Percentiles rank a stretch among this genome's conserved stretches.
Conservation (phyloP, 2,888 invertebrate species). For the Desoria tigrina region DNA sequence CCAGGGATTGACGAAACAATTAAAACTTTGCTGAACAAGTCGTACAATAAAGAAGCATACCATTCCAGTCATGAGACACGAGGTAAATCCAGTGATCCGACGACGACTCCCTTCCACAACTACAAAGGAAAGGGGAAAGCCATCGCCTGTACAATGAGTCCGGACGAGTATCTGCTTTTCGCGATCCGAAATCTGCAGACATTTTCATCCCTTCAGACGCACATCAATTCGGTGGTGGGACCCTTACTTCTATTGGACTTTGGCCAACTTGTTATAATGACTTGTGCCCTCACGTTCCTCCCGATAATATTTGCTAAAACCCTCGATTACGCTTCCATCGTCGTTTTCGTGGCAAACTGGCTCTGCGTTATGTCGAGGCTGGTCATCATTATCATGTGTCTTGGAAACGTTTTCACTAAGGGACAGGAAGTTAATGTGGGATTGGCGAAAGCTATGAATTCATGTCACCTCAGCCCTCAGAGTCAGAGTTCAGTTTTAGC, state of each 20-base stretch:
- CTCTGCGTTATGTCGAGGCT: constrained; percentile 18
- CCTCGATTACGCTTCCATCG: neutral
- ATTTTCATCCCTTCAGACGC: constrained; percentile 15
- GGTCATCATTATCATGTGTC: constrained; percentile 22
- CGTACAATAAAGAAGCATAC: too few species aligned
- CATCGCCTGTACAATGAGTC: neutral
- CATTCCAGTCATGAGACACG: too few species aligned
- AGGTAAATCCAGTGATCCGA: neutral
- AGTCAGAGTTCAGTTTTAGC: constrained; percentile 1
- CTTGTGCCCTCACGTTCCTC: constrained; percentile 19
- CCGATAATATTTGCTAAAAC: constrained; percentile 19
- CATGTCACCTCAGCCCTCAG: too few species aligned
- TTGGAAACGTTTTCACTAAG: neutral
- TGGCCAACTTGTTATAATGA: too few species aligned
- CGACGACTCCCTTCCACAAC: neutral
- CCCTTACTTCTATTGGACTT: too few species aligned
- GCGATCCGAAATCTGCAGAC: constrained; percentile 18
- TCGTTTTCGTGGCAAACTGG: constrained; percentile 21
- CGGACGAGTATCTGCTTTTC: constrained; percentile 2
- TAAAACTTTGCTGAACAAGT: too few species aligned
- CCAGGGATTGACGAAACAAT: too few species aligned
- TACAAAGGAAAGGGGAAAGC: too few species aligned
- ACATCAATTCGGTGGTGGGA: constrained; percentile 28
- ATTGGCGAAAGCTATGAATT: too few species aligned
- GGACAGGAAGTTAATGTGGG: neutral